phyloP scores from a whole-genome alignment of 2,113 vertebrate species.

The Aegotheles bennettii region DNA sequence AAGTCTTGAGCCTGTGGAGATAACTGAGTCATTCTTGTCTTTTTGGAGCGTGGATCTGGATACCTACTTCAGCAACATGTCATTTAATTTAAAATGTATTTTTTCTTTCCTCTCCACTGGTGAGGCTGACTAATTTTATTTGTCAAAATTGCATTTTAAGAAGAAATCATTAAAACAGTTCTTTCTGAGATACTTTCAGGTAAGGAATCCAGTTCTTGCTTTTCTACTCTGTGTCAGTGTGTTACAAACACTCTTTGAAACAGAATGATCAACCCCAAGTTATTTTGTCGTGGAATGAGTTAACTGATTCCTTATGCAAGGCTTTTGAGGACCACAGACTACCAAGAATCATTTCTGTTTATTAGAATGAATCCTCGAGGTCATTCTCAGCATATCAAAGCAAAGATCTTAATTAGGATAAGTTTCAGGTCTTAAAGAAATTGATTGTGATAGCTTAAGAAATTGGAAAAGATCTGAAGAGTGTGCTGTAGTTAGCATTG shows the following conservation, averaged over 20 bases:
- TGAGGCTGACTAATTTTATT: background rate
- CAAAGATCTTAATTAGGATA: slow-evolving; percentile 77
- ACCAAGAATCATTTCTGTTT: slow-evolving; percentile 36
- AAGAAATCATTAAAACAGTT: background rate
- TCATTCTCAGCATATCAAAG: slow-evolving; percentile 68
- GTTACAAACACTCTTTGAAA: background rate
- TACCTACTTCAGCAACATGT: background rate
- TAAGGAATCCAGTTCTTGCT: background rate
- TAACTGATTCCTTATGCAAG: background rate
- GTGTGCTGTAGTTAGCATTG: slow-evolving; percentile 48
- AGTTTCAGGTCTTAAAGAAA: slow-evolving; percentile 74
- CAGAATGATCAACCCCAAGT: background rate
- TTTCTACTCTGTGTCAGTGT: background rate
- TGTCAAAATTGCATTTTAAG: background rate
- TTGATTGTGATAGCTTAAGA: slow-evolving; percentile 60
- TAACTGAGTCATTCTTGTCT: background rate
- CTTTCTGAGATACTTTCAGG: background rate
- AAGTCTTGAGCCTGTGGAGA: background rate
- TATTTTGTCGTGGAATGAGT: background rate
- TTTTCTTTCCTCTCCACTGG: background rate
- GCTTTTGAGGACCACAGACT: background rate
- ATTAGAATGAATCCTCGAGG: slow-evolving; percentile 50
- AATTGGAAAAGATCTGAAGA: slow-evolving; percentile 62
- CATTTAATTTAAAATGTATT: background rate
- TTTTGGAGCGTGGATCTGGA: background rate